A percentile compares a stretch with the other conserved stretches of the same genome.
phyloP scores from a whole-genome alignment of 2,797 vertebrate genomes.

The Iguana delicatissima region DNA sequence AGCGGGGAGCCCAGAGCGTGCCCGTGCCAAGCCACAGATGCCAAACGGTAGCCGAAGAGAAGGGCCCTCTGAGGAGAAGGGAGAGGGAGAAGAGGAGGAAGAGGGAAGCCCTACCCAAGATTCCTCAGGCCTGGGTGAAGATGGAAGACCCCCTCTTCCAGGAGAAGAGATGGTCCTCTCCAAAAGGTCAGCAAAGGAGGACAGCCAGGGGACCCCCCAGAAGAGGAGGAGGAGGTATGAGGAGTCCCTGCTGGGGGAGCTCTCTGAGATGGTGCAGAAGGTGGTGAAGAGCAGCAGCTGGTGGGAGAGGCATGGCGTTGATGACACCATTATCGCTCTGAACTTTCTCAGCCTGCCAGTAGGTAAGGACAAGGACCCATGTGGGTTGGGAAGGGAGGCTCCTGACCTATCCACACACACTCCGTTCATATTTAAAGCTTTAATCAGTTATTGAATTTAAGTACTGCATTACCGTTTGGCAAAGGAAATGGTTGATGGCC shows the following conservation, averaged over 20 bases:
- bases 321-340: slow-evolving; percentile 86
- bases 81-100: not conserved
- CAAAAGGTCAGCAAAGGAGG: not conserved
- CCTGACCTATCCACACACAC: too few species aligned
- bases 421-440: too few species aligned
- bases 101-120: not conserved
- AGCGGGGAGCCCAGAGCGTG: not conserved
- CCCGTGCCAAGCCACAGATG: not conserved
- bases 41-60: not conserved
- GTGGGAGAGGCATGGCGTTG: slow-evolving; percentile 92
- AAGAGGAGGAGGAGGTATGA: slow-evolving; percentile 39
- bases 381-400: not conserved
- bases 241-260: slow-evolving; percentile 88
- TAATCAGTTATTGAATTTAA: not conserved
- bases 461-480: not conserved
- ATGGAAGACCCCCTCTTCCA: fast-evolving
- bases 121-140: not conserved
- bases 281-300: slow-evolving; percentile 89
- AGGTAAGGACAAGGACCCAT: slow-evolving; percentile 76
- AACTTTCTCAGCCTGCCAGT: slow-evolving; percentile 84
- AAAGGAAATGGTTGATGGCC: not conserved
- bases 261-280: slow-evolving; percentile 85
- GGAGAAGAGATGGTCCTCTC: not conserved
- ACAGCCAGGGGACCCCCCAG: not conserved
- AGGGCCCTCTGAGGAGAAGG: not conserved